Evolutionary conservation across 2,113 vertebrate genomes (phyloP).

Genomic region (Brienomyrus longianalis): DNA sequence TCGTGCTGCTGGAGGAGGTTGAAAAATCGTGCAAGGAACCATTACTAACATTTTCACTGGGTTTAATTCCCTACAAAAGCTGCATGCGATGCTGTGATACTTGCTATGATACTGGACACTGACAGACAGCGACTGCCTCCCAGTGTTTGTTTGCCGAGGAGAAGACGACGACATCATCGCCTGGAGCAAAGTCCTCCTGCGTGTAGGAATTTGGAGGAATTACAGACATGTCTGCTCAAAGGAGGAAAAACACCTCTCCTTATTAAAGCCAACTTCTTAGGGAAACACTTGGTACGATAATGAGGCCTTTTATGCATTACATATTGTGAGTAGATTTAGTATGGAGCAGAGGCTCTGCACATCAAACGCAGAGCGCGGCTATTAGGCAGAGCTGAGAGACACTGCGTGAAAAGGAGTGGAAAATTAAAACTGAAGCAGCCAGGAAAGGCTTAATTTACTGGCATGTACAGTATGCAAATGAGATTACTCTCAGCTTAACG

Average conservation of each 20-base stretch:
- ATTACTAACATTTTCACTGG: background rate
- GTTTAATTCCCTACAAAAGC: background rate
- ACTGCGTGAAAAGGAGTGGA: conserved; percentile 96
- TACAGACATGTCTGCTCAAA: conserved; percentile 44
- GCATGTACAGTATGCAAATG: conserved; percentile 99
- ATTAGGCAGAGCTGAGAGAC: conserved; percentile 86
- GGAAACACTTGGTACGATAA: conserved; percentile 83
- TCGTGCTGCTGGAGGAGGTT: background rate
- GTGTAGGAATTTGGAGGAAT: conserved; percentile 25
- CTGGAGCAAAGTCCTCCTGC: background rate
- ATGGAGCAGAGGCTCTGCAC: conserved; percentile 81
- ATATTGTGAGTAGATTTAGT: conserved; percentile 85
- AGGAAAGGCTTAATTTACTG: conserved; percentile 99
- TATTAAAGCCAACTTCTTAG: conserved; percentile 64
- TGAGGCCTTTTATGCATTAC: conserved; percentile 88
- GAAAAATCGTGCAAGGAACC: background rate
- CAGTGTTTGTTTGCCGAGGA: background rate
- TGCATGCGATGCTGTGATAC: background rate
- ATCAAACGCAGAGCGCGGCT: conserved; percentile 88
- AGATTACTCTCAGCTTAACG: conserved; percentile 99
- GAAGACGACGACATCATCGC: background rate
- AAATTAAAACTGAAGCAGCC: conserved; percentile 94
- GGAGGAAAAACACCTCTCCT: conserved; percentile 36
- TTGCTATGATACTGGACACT: background rate
- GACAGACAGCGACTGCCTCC: background rate